Conservation (phyloP, 2,888 invertebrate species). For the Andricus quercusramuli region DNA sequence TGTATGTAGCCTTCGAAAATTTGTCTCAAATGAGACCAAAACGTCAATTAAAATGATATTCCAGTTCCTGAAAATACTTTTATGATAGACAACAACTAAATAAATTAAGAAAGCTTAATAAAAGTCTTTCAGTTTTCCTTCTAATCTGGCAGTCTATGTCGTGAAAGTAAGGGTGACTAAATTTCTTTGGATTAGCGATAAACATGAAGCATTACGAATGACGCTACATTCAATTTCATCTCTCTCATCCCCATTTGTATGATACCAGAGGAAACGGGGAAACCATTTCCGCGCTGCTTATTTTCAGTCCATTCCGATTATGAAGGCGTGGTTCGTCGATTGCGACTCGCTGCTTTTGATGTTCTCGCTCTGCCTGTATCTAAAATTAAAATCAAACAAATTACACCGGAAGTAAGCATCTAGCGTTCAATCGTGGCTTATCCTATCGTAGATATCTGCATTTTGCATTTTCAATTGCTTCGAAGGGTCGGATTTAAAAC, state of each 20-base stretch:
- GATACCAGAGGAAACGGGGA: conserved; percentile 1
- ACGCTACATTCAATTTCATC: background rate
- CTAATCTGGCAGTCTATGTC: background rate
- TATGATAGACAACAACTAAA: no score
- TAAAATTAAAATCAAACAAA: conserved; percentile 14
- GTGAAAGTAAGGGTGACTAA: background rate
- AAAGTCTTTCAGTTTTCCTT: background rate
- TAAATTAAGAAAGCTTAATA: background rate
- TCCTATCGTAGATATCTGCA: background rate
- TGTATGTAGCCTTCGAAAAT: no score
- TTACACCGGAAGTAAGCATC: background rate
- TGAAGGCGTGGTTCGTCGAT: background rate
- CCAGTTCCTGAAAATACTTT: no score
- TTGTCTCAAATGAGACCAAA: no score
- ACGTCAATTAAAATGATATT: no score
- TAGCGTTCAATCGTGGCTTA: background rate
- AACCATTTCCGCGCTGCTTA: conserved; percentile 5
- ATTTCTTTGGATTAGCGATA: background rate
- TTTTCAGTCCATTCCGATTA: conserved; percentile 6
- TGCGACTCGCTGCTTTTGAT: background rate
- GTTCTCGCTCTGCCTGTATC: background rate
- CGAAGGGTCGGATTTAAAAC: background rate
- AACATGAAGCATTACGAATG: conserved; percentile 4
- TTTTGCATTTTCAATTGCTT: background rate
- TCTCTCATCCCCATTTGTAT: background rate